A percentile compares a stretch with the other conserved stretches of the same genome.
Evolutionary conservation across 2,797 vertebrate genomes (phyloP).

Genomic region (Clarias fuscus): DNA sequence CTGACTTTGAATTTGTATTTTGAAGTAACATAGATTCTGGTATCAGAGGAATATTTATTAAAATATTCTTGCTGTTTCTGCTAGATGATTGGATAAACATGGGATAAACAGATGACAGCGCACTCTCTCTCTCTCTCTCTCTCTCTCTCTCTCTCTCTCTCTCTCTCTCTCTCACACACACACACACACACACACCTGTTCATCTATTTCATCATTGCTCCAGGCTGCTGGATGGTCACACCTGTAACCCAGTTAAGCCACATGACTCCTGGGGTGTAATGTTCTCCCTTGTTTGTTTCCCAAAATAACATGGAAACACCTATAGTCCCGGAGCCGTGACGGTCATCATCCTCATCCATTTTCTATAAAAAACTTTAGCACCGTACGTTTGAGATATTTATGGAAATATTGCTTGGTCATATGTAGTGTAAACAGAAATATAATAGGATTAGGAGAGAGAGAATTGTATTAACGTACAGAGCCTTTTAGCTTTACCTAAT

Average conservation of each 20-base stretch:
- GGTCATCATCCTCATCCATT: slow-evolving; percentile 50
- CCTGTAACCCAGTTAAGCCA: slow-evolving; percentile 67
- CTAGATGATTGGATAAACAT: slow-evolving; percentile 45
- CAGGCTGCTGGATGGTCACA: slow-evolving; percentile 58
- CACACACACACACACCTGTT: slow-evolving; percentile 71
- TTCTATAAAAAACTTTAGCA: slow-evolving; percentile 62
- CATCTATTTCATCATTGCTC: slow-evolving; percentile 77
- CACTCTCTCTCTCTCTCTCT: slow-evolving; percentile 1
- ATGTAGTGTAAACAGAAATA: neutral
- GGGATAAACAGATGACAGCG: slow-evolving; percentile 12
- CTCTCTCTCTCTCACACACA: slow-evolving; percentile 18
- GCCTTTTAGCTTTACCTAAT: neutral
- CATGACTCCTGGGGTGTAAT: slow-evolving; percentile 70
- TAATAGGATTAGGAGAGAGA: neutral
- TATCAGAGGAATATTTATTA: neutral
- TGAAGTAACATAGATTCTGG: neutral
- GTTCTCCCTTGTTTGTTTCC: slow-evolving; percentile 76
- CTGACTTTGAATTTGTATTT: neutral
- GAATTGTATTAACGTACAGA: neutral
- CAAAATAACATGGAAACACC: slow-evolving; percentile 74
- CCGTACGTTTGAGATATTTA: slow-evolving; percentile 38
- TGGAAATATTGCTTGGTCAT: neutral
- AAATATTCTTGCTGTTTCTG: slow-evolving; percentile 69
- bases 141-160: slow-evolving; percentile 10
- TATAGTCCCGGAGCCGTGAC: slow-evolving; percentile 61